Conservation (phyloP, 2,888 invertebrate genomes). For the Dryadula phaetusa region DNA sequence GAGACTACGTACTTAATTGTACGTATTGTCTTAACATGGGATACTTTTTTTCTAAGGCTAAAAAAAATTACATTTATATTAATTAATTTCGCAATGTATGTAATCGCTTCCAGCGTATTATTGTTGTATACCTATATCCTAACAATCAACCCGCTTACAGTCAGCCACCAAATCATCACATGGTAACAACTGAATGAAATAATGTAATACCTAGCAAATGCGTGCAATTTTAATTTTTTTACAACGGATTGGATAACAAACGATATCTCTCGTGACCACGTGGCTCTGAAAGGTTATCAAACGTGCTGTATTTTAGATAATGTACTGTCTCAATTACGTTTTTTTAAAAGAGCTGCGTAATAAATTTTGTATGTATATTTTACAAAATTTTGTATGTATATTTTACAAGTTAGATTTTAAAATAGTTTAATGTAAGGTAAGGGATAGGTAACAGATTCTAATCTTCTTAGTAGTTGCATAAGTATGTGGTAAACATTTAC, state of each 20-base stretch:
- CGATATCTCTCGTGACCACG: slow-evolving; percentile 26
- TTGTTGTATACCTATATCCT: neutral
- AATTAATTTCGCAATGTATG: no score
- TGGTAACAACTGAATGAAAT: slow-evolving; percentile 41
- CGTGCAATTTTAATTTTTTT: slow-evolving; percentile 36
- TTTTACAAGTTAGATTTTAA: neutral
- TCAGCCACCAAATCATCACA: slow-evolving; percentile 24
- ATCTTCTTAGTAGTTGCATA: no score
- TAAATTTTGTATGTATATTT: neutral
- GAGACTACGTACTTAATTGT: no score
- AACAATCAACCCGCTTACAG: slow-evolving; percentile 27
- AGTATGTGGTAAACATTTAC: no score
- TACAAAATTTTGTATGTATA: no score
- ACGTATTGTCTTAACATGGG: no score
- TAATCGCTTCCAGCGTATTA: no score
- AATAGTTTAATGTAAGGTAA: no score
- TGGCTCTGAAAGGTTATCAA: slow-evolving; percentile 35
- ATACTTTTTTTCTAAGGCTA: no score
- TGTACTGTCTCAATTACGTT: neutral
- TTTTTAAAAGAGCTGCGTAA: slow-evolving; percentile 18
- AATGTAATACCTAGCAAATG: slow-evolving; percentile 29
- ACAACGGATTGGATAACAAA: slow-evolving; percentile 30
- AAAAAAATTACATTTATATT: no score
- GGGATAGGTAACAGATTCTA: no score
- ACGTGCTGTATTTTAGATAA: slow-evolving; percentile 9